Percentiles rank a stretch among this genome's conserved stretches.
Conservation (phyloP, 2,113 vertebrate genomes). For the Sterna hirundo region DNA sequence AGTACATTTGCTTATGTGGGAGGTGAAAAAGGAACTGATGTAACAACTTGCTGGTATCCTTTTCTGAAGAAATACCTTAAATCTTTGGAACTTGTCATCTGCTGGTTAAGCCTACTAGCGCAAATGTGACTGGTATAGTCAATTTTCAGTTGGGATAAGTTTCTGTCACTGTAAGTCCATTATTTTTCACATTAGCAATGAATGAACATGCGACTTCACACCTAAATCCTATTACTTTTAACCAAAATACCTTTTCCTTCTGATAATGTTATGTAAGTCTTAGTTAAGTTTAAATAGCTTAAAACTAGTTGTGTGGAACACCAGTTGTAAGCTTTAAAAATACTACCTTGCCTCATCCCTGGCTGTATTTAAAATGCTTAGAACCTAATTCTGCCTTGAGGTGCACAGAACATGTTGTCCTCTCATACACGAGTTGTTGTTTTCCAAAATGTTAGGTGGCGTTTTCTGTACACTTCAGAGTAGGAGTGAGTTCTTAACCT, state of each 20-base stretch:
- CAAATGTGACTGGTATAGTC: background rate
- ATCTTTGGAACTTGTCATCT: background rate
- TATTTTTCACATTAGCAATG: background rate
- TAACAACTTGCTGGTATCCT: background rate
- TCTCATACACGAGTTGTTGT: background rate
- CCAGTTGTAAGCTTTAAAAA: background rate
- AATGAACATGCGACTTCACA: background rate
- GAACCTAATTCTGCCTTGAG: background rate
- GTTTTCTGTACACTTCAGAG: background rate
- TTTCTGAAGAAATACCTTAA: background rate
- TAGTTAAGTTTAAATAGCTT: background rate
- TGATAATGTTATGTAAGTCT: background rate
- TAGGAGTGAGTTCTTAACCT: background rate
- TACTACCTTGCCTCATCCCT: background rate
- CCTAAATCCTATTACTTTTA: background rate
- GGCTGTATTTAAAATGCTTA: background rate
- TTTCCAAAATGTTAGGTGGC: background rate
- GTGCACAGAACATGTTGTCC: accelerated
- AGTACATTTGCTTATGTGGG: background rate
- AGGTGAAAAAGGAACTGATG: background rate
- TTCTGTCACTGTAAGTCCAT: accelerated
- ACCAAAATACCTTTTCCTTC: background rate
- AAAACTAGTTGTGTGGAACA: background rate
- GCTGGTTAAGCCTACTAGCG: background rate
- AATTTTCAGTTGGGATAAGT: background rate